Conservation (phyloP, 2,113 vertebrate genomes). For the Istiophorus platypterus region DNA sequence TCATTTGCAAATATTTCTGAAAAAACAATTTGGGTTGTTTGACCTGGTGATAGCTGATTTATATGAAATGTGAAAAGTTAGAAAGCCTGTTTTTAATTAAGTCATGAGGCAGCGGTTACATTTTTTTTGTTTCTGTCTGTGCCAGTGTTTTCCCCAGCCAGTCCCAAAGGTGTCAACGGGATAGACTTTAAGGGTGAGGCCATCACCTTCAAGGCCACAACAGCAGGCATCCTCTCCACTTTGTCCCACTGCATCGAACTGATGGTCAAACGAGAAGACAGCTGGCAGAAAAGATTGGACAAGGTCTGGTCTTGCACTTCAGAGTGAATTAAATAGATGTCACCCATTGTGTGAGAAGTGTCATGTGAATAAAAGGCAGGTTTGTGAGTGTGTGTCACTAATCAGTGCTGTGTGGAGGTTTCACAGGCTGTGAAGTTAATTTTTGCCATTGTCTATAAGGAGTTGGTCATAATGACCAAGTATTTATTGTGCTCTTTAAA, state of each 20-base stretch:
- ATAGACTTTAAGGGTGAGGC: slow-evolving; percentile 99
- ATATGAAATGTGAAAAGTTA: neutral
- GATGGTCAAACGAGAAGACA: slow-evolving; percentile 97
- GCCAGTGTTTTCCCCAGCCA: slow-evolving; percentile 90
- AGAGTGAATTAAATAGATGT: neutral
- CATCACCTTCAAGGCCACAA: slow-evolving; percentile 99
- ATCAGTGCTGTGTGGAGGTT: neutral
- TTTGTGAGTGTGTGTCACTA: slow-evolving; percentile 24
- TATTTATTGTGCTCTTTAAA: neutral
- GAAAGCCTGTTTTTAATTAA: neutral
- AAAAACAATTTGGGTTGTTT: neutral
- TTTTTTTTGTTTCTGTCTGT: slow-evolving; percentile 38
- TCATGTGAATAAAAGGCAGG: neutral
- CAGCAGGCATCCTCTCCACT: slow-evolving; percentile 96
- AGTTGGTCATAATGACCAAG: neutral
- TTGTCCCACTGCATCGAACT: slow-evolving; percentile 98
- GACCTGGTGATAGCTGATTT: neutral
- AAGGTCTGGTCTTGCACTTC: slow-evolving; percentile 85
- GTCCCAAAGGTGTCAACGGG: slow-evolving; percentile 92
- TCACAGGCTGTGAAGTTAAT: neutral
- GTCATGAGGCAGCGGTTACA: neutral
- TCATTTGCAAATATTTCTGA: slow-evolving; percentile 1
- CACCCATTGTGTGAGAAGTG: neutral
- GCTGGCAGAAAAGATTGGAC: slow-evolving; percentile 97
- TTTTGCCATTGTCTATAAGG: neutral